Percentiles rank a stretch among this genome's conserved stretches.
These are phyloP conservation scores for Microtus montanus DNA, from an alignment of 2,113 vertebrate genomes.

Conservation along the genomic window DNA sequence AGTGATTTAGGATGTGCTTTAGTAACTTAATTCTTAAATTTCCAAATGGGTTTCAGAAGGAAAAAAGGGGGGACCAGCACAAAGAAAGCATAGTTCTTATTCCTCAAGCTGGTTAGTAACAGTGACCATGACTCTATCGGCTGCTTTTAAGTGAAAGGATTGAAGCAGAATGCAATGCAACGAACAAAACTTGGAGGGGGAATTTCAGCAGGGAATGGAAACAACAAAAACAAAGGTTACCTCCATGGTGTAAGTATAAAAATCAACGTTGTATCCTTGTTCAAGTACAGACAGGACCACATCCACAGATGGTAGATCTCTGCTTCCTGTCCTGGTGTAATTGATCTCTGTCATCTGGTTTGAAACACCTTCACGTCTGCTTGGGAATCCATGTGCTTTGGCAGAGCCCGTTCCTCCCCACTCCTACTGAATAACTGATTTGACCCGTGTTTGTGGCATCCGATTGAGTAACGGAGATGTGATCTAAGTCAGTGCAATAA, in stretches of 20 bases:
- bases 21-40: constrained; percentile 9
- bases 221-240: background rate
- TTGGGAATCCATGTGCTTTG: background rate
- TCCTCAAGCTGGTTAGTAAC: background rate
- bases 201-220: background rate
- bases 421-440: background rate
- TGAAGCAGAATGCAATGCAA: background rate
- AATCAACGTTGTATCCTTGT: too few relatives aligned
- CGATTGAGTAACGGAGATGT: background rate
- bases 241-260: background rate
- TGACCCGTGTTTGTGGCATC: too few relatives aligned
- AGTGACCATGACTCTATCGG: too few relatives aligned
- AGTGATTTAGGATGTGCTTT: background rate
- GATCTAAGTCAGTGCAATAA: background rate
- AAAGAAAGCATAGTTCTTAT: background rate
- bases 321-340: too few relatives aligned
- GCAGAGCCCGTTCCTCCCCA: background rate
- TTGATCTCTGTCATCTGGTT: too few relatives aligned
- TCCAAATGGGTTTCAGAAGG: background rate
- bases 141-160: background rate
- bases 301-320: accelerated
- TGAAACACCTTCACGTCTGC: background rate
- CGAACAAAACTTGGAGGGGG: background rate
- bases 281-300: background rate
- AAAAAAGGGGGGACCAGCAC: background rate